phyloP scores from a whole-genome alignment of 2,888 invertebrate genomes.

The Cerastis leucographa region DNA sequence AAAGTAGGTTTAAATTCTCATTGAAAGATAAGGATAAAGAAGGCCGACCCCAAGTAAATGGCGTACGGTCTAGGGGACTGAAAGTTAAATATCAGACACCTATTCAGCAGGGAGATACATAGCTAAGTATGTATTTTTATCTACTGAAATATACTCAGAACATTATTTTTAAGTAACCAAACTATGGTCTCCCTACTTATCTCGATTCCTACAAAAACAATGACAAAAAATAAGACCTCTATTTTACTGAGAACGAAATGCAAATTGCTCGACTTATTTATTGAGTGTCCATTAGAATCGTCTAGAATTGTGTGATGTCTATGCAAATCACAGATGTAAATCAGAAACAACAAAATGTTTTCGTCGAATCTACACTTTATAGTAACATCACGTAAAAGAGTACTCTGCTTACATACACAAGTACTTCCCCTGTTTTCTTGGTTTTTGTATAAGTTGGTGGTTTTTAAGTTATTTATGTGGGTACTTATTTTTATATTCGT shows the following conservation, averaged over 20 bases:
- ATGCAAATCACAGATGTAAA: conserved; percentile 58
- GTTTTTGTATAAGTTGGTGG: conserved; percentile 12
- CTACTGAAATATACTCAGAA: too few relatives aligned
- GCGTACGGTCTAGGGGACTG: neutral
- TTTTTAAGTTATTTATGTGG: conserved; percentile 46
- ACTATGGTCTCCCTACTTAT: neutral
- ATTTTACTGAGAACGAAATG: conserved; percentile 22
- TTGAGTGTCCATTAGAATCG: conserved; percentile 34
- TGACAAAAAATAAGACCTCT: conserved; percentile 8
- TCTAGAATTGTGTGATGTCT: conserved; percentile 38
- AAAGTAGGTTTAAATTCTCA: neutral
- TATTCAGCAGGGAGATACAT: neutral
- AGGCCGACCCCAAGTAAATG: neutral
- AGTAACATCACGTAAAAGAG: conserved; percentile 50
- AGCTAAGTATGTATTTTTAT: neutral
- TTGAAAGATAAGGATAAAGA: neutral
- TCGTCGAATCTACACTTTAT: conserved; percentile 42
- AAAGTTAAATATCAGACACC: neutral
- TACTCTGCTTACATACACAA: conserved; percentile 63
- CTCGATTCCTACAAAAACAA: neutral
- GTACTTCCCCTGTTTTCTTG: conserved; percentile 37
- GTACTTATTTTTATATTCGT: conserved; percentile 26
- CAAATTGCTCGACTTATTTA: conserved; percentile 45
- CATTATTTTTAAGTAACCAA: neutral
- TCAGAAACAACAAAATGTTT: conserved; percentile 38